Evolutionary conservation across 2,888 invertebrate genomes (phyloP).

Genomic region (Nemotelus pantherinus): DNA sequence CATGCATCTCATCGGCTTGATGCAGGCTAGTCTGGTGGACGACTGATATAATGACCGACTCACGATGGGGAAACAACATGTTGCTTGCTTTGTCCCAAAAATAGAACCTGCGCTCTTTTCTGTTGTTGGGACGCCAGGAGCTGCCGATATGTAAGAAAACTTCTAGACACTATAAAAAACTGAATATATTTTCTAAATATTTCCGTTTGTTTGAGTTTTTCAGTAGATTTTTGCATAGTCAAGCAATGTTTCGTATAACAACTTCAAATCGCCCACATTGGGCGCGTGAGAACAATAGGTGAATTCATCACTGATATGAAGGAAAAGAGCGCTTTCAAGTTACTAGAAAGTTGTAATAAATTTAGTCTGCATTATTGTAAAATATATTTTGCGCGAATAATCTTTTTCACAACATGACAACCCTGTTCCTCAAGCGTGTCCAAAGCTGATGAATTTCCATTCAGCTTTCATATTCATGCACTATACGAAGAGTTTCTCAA

Average conservation of each 20-base stretch:
- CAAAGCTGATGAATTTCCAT: conserved; percentile 7
- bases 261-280: no score
- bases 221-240: no score
- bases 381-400: no score
- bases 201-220: no score
- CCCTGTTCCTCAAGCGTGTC: not conserved
- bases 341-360: no score
- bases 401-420: not conserved
- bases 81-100: conserved; percentile 42
- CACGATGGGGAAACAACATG: conserved; percentile 40
- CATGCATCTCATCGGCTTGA: conserved; percentile 1
- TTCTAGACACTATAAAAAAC: no score
- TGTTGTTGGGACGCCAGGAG: conserved; percentile 23
- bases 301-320: no score
- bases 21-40: conserved; percentile 24
- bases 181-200: no score
- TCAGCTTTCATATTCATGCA: not conserved
- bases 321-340: no score
- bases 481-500: conserved; percentile 18
- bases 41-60: conserved; percentile 36
- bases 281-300: no score
- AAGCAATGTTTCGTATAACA: no score
- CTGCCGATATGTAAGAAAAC: not conserved
- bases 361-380: no score
- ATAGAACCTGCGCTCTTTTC: conserved; percentile 37